Evolutionary conservation across 2,797 vertebrate genomes (phyloP).

Genomic region (Lacerta viridis): DNA sequence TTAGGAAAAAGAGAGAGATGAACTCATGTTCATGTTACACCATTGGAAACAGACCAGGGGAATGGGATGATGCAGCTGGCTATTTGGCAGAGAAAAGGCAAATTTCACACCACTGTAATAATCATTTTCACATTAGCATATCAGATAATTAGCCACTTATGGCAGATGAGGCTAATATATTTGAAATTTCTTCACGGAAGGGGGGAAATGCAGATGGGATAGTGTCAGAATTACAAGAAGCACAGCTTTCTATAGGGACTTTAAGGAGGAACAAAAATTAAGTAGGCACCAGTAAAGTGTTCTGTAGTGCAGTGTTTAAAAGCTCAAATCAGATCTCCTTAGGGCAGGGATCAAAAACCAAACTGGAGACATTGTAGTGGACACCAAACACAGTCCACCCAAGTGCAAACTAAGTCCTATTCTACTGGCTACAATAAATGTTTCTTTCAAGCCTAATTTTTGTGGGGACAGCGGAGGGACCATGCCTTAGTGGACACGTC

Average conservation of each 20-base stretch:
- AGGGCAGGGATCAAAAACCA: neutral
- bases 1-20: conserved; percentile 36
- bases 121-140: conserved; percentile 47
- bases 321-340: neutral
- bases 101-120: conserved; percentile 16
- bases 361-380: too few species aligned
- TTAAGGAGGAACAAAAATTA: neutral
- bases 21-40: conserved; percentile 61
- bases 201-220: neutral
- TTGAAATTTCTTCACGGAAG: neutral
- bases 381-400: too few species aligned
- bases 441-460: too few species aligned
- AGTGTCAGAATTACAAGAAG: neutral
- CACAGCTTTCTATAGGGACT: neutral
- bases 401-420: too few species aligned
- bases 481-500: too few species aligned
- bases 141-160: conserved; percentile 40
- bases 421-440: too few species aligned
- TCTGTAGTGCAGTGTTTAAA: neutral
- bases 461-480: too few species aligned
- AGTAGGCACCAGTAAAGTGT: neutral
- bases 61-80: conserved; percentile 62
- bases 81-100: conserved; percentile 52
- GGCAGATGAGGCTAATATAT: conserved; percentile 34
- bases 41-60: conserved; percentile 59